Conservation (phyloP, 2,113 vertebrate species). For the Protomyctophum bolini region DNA sequence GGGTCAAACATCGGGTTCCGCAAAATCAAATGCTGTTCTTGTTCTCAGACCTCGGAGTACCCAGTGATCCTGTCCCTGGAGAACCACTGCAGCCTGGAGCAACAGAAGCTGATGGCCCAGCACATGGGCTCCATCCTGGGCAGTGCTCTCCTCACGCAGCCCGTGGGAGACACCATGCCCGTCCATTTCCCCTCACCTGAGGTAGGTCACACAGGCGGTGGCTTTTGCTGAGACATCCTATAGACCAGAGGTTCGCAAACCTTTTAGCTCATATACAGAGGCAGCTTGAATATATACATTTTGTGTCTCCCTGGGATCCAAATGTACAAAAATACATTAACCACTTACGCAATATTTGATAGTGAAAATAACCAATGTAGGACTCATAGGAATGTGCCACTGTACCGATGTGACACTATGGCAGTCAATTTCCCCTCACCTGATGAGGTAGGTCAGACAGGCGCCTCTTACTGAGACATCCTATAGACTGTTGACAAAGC, state of each 20-base stretch:
- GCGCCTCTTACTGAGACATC: neutral
- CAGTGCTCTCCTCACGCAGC: slow-evolving; percentile 82
- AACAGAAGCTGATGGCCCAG: slow-evolving; percentile 89
- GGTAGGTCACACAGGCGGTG: slow-evolving; percentile 82
- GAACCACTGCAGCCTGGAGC: slow-evolving; percentile 91
- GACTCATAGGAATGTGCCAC: no score
- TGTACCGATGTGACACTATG: slow-evolving; percentile 42
- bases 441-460: slow-evolving; percentile 77
- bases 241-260: no score
- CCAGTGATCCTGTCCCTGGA: slow-evolving; percentile 96
- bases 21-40: neutral
- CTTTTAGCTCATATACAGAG: no score
- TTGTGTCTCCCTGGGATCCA: no score
- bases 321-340: no score
- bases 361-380: no score
- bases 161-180: slow-evolving; percentile 76
- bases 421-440: slow-evolving; percentile 81
- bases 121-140: slow-evolving; percentile 86
- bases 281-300: no score
- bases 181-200: slow-evolving; percentile 89
- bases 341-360: no score
- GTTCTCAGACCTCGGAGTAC: slow-evolving; percentile 84
- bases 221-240: no score
- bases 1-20: no score
- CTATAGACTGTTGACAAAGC: neutral